phyloP scores from a whole-genome alignment of 2,888 invertebrate genomes.

The Pseudococcus jackbeardsleyi region DNA sequence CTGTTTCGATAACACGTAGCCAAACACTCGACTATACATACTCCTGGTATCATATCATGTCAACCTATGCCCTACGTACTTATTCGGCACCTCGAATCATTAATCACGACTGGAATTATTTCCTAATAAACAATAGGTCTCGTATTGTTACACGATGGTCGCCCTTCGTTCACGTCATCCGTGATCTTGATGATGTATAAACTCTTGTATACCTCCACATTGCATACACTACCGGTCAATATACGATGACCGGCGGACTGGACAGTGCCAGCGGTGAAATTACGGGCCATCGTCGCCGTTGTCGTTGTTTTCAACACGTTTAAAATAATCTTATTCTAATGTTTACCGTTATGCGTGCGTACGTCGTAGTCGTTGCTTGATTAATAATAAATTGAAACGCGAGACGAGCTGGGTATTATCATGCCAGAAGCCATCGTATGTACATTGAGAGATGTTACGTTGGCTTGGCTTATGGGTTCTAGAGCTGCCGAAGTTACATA shows the following conservation, averaged over 20 bases:
- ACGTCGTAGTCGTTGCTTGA: neutral
- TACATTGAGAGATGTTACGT: no score
- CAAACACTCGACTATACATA: no score
- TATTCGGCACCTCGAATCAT: neutral
- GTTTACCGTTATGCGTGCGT: neutral
- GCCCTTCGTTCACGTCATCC: neutral
- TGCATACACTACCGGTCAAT: neutral
- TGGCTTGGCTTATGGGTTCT: neutral
- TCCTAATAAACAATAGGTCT: conserved; percentile 16
- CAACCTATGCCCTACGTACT: no score
- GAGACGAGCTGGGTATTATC: neutral
- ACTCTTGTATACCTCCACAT: neutral
- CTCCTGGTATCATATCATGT: no score
- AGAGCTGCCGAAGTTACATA: neutral
- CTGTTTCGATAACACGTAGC: no score
- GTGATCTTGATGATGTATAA: neutral
- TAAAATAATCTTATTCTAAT: neutral
- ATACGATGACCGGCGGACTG: neutral
- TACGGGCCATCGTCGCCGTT: neutral
- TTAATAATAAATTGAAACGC: conserved; percentile 11
- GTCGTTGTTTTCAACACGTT: neutral
- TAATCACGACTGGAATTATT: conserved; percentile 18
- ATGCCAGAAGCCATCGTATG: neutral
- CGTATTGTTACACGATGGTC: neutral
- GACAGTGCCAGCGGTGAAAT: neutral